Conservation (phyloP, 2,797 vertebrate species). For the Pogonophryne albipinna region DNA sequence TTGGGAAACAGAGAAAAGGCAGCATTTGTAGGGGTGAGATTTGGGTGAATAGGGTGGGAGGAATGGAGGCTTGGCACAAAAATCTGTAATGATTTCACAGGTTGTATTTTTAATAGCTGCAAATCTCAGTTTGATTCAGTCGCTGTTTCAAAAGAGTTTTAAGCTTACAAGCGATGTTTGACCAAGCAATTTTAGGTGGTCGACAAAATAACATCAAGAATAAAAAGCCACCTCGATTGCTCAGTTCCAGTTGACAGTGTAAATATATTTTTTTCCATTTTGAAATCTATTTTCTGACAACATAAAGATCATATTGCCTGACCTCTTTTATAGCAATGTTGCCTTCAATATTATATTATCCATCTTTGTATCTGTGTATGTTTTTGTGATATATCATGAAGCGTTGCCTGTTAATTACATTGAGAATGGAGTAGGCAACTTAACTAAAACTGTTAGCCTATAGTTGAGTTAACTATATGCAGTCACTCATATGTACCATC, state of each 20-base stretch:
- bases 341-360: slow-evolving; percentile 1
- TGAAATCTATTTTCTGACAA: not conserved
- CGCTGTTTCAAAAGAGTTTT: not conserved
- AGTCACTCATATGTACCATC: slow-evolving; percentile 7
- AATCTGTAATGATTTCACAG: not conserved
- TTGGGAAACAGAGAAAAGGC: slow-evolving; percentile 13
- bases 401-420: slow-evolving; percentile 1
- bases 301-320: not conserved
- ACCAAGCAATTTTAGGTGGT: not conserved
- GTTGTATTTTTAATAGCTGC: slow-evolving; percentile 1
- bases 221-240: not conserved
- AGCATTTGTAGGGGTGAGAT: slow-evolving; percentile 39
- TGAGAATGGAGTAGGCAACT: not conserved
- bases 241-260: no score
- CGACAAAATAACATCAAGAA: not conserved
- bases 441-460: not conserved
- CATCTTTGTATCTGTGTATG: not conserved
- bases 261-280: no score
- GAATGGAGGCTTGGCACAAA: slow-evolving; percentile 1
- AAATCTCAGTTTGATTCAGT: slow-evolving; percentile 13
- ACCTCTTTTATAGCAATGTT: slow-evolving; percentile 5
- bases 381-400: not conserved
- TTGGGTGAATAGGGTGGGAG: slow-evolving; percentile 24
- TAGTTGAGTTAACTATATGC: slow-evolving; percentile 5
- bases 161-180: not conserved